Base-by-base conservation (phyloP, 2,113 vertebrate genomes). In the Saguinus midas region DNA sequence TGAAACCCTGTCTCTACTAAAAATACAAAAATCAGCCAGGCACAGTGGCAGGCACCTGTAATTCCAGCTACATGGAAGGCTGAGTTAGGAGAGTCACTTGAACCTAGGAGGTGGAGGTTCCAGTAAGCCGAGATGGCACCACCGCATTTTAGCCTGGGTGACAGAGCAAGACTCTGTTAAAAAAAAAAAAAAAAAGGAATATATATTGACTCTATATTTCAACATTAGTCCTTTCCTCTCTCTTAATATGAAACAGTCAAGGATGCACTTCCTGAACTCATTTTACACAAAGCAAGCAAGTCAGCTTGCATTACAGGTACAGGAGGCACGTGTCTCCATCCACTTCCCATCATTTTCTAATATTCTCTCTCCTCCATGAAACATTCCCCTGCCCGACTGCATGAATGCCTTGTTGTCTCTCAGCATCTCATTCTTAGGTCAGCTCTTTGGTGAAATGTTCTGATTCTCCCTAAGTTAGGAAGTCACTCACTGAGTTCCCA, bases 51-150 rank as follows among this genome's bases (percentile, higher is more conserved):
- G 27, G 27, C 2, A 2, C 61, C 61, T 32, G 61, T 64, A 64
- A 64, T 64, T 29, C 12, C 61, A 64, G 27, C 5, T 29, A 64
- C 27, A 29, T 29, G 27, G 61, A 27, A 64, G 12, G 61, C 61
- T 32, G 27, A 64, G 27, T 27, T 12, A 64, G 12, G 61, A 64
- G 12, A 64, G 29, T 64, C 61, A 2, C 5, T 64, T 64, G 61
- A 64, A 32, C 61, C 12, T 2, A 0, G 27, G 27, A 64, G 25
- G 27, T 27, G 0, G 61, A 29, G 61, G 12, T 29, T 64, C 12
- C 61, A 64, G 61, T 64, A 27, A 64, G 27, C 61, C 0, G 12
- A 64, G 61, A 32, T 64, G 27, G 13, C 0, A 0, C 27, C 61
- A 64, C 61, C 29, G 27, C 61, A 64, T 25, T 64, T 27, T 27